Percentiles rank a stretch among this genome's conserved stretches.
Conservation (phyloP, 2,113 vertebrate species). For the Merops nubicus region DNA sequence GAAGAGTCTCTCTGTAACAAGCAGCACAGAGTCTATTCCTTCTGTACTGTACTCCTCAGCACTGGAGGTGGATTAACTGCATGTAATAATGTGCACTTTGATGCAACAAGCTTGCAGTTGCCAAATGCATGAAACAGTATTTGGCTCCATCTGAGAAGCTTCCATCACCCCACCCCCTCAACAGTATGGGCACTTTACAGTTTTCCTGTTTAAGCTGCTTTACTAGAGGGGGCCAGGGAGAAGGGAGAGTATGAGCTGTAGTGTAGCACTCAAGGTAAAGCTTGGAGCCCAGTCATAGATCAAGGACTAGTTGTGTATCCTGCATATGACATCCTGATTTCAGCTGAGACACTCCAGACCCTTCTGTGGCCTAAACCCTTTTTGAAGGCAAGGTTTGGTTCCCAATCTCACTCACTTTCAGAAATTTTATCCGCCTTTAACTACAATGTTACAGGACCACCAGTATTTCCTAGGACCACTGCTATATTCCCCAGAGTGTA, state of each 20-base stretch:
- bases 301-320: not conserved
- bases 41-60: not conserved
- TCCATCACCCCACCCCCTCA: not conserved
- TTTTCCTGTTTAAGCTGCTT: not conserved
- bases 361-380: not conserved
- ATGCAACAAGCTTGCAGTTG: not conserved
- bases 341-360: not conserved
- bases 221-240: not conserved
- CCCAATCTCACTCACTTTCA: not conserved
- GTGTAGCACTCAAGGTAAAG: not conserved
- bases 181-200: not conserved
- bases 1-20: not conserved
- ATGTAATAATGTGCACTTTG: accelerated
- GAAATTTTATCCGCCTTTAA: not conserved
- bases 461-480: not conserved
- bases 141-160: not conserved
- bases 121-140: not conserved
- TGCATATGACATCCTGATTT: not conserved
- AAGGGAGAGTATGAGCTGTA: not conserved
- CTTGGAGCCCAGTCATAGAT: not conserved
- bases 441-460: not conserved
- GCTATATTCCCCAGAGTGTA: not conserved
- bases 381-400: not conserved
- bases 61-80: not conserved
- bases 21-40: not conserved